Evolutionary conservation across 1,140 invertebrate genomes (phyloP).

Genomic region (Meloidogyne floridensis): DNA sequence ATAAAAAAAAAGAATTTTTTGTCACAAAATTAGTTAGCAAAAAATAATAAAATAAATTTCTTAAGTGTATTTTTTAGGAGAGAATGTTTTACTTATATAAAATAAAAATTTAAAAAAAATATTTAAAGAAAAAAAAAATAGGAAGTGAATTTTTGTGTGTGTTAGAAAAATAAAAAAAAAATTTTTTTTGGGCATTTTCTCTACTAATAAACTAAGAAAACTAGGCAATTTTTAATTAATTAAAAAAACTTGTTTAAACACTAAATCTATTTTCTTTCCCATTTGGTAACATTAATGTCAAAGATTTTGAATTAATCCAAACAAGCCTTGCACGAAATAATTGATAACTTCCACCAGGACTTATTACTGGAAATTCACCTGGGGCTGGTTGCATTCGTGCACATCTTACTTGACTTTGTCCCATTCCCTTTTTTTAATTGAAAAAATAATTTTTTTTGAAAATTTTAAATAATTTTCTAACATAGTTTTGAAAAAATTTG

Average conservation of each 20-base stretch:
- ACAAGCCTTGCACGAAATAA: slow-evolving; percentile 75
- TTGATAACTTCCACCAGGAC: slow-evolving; percentile 58
- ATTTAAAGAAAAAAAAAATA: not conserved
- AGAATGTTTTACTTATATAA: no score
- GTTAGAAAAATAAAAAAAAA: not conserved
- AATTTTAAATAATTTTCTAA: no score
- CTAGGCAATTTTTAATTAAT: not conserved
- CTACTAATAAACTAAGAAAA: not conserved
- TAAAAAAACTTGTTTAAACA: slow-evolving; percentile 26
- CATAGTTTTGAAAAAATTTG: no score
- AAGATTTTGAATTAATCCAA: slow-evolving; percentile 88
- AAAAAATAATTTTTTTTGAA: no score
- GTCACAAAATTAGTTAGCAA: no score
- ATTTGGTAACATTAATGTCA: slow-evolving; percentile 86
- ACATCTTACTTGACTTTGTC: slow-evolving; percentile 73
- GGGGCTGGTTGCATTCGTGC: slow-evolving; percentile 74
- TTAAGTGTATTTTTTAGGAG: no score
- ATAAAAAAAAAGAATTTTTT: no score
- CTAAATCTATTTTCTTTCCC: slow-evolving; percentile 59
- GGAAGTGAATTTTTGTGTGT: not conserved
- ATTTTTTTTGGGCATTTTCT: not conserved
- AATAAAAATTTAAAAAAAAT: no score
- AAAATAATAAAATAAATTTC: no score
- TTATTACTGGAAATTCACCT: slow-evolving; percentile 78
- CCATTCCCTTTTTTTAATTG: slow-evolving; percentile 76